Conservation (phyloP, 1,140 invertebrate genomes). For the Drosophila ananassae region DNA sequence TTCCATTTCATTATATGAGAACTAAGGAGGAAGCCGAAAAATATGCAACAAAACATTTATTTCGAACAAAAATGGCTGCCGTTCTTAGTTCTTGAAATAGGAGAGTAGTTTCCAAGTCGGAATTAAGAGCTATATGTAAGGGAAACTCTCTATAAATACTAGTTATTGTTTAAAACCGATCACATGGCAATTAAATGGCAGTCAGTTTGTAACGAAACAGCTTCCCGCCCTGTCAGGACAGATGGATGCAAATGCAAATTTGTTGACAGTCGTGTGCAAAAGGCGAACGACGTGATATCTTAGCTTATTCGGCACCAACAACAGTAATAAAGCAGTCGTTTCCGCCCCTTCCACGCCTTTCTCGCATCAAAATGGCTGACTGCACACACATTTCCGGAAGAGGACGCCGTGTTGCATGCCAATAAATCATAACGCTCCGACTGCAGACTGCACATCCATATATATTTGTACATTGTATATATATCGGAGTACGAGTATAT, state of each 20-base stretch:
- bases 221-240: slow-evolving; percentile 10
- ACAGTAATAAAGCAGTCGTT: slow-evolving; percentile 29
- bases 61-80: too few relatives aligned
- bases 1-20: too few relatives aligned
- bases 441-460: slow-evolving; percentile 29
- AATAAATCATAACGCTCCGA: slow-evolving; percentile 76
- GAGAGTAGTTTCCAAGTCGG: too few relatives aligned
- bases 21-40: too few relatives aligned
- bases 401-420: slow-evolving; percentile 74
- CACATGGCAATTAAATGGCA: slow-evolving; percentile 4
- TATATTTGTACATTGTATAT: slow-evolving; percentile 1
- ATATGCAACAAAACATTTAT: too few relatives aligned
- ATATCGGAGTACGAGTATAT: not conserved
- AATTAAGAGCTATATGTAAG: too few relatives aligned
- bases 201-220: slow-evolving; percentile 13
- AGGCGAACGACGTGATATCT: slow-evolving; percentile 50
- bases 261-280: slow-evolving; percentile 44
- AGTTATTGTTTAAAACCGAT: not conserved
- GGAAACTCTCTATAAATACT: not conserved
- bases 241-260: slow-evolving; percentile 44
- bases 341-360: slow-evolving; percentile 11
- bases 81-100: too few relatives aligned
- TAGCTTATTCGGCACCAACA: slow-evolving; percentile 31
- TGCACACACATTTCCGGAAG: slow-evolving; percentile 50
- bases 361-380: slow-evolving; percentile 58